Evolutionary conservation across 2,888 invertebrate genomes (phyloP).

Genomic region (Blastobasis lacticolella): DNA sequence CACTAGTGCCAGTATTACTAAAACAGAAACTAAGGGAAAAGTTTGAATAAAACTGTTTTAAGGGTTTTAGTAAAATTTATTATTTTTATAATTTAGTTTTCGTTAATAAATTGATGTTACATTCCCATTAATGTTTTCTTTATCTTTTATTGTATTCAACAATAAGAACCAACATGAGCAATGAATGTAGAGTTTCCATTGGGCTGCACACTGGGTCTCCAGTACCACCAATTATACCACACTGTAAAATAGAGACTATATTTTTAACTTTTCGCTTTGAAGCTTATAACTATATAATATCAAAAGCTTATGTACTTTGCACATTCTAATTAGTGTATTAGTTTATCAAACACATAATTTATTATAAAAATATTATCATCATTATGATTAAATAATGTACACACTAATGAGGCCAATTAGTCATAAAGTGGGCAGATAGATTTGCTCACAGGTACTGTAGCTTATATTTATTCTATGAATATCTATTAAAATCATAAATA

Average conservation of each 20-base stretch:
- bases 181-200: slow-evolving; percentile 76
- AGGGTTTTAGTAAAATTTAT: neutral
- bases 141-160: slow-evolving; percentile 52
- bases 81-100: slow-evolving; percentile 25
- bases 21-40: slow-evolving; percentile 86
- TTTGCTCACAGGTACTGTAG: no score
- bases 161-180: slow-evolving; percentile 82
- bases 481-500: no score
- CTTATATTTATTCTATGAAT: no score
- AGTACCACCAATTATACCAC: slow-evolving; percentile 90
- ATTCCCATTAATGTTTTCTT: neutral
- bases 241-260: slow-evolving; percentile 67
- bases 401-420: no score
- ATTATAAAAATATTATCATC: no score
- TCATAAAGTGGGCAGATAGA: no score
- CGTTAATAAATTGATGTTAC: neutral
- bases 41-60: slow-evolving; percentile 74
- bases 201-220: slow-evolving; percentile 79
- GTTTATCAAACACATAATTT: no score
- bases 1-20: slow-evolving; percentile 90
- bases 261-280: neutral
- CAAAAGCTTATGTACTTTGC: no score
- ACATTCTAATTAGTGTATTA: no score
- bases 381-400: no score
- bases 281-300: neutral